Conservation (phyloP, 2,113 vertebrate species). For the Nerophis ophidion region DNA sequence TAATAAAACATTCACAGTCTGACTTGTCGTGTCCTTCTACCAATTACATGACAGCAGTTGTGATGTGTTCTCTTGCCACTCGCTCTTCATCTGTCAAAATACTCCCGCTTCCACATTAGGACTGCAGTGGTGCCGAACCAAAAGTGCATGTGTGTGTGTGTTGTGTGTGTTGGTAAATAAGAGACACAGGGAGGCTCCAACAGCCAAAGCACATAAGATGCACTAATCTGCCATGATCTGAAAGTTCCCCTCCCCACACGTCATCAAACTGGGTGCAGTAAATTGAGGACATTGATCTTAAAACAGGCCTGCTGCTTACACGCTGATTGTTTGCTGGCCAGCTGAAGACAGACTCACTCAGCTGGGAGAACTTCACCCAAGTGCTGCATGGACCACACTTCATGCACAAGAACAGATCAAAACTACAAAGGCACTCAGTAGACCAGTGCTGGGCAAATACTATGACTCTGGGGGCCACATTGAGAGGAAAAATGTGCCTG, state of each 20-base stretch:
- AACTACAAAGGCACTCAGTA: not conserved
- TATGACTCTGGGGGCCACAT: too few species aligned
- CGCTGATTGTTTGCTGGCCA: constrained; percentile 51
- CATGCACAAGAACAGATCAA: not conserved
- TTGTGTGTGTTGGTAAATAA: not conserved
- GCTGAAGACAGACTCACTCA: constrained; percentile 44
- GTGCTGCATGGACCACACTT: not conserved
- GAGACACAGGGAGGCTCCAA: constrained; percentile 29
- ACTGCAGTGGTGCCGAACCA: constrained; percentile 46
- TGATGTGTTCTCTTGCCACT: constrained; percentile 35
- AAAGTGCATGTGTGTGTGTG: constrained; percentile 12
- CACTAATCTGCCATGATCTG: constrained; percentile 63
- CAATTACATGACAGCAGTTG: constrained; percentile 16
- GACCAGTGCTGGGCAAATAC: too few species aligned
- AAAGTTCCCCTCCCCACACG: constrained; percentile 41
- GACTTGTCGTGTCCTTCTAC: constrained; percentile 27
- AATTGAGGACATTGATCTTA: constrained; percentile 70
- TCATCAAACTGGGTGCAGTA: constrained; percentile 67
- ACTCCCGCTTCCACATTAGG: constrained; percentile 47
- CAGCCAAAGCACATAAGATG: constrained; percentile 54
- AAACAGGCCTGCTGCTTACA: constrained; percentile 63
- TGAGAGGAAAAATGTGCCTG: too few species aligned
- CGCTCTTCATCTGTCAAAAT: constrained; percentile 52
- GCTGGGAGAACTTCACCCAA: constrained; percentile 22
- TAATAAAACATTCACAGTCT: constrained; percentile 20